Conservation (phyloP, 2,113 vertebrate genomes). For the Carassius auratus region DNA sequence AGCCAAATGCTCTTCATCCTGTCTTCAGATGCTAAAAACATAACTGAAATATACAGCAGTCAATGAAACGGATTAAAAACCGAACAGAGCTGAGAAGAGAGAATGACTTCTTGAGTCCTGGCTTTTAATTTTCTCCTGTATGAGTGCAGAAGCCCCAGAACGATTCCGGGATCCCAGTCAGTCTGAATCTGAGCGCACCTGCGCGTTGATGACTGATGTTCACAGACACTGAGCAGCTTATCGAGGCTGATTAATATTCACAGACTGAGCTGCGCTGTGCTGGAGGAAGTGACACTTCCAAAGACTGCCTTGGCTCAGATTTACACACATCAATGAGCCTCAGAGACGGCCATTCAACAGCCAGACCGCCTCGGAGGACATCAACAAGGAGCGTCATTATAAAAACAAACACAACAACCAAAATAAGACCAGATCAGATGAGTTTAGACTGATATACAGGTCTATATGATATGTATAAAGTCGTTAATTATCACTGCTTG, state of each 20-base stretch:
- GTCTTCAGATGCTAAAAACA: neutral
- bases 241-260: slow-evolving; percentile 49
- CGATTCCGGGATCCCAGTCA: neutral
- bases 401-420: slow-evolving; percentile 27
- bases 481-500: neutral
- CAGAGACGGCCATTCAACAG: slow-evolving; percentile 26
- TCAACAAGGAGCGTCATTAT: slow-evolving; percentile 10
- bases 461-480: neutral
- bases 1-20: neutral
- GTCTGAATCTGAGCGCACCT: neutral
- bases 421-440: neutral
- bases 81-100: neutral
- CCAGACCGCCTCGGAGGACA: neutral
- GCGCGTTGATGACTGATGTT: slow-evolving; percentile 4
- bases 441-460: neutral
- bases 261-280: slow-evolving; percentile 38
- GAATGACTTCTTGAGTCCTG: neutral
- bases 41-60: neutral
- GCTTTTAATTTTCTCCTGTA: neutral
- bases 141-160: neutral
- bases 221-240: slow-evolving; percentile 41
- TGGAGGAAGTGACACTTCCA: slow-evolving; percentile 36
- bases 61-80: neutral
- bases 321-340: slow-evolving; percentile 37
- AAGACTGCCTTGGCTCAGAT: slow-evolving; percentile 33